Percentiles rank a stretch among this genome's conserved stretches.
Conservation (phyloP, 2,113 vertebrate genomes). For the Upupa epops region DNA sequence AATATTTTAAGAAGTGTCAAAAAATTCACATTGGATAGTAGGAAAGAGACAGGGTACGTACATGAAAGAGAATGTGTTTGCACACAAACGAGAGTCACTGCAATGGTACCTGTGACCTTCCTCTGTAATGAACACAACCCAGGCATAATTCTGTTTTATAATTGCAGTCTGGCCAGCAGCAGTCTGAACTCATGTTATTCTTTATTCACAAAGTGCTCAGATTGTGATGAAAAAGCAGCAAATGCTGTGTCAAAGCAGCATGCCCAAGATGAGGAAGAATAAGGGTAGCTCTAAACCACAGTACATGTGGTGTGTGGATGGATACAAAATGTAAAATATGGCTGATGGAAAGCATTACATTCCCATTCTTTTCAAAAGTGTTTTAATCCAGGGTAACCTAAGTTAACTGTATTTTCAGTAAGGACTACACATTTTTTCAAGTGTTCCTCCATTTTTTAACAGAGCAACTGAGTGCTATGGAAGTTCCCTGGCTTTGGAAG, state of each 20-base stretch:
- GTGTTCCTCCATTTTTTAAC: background rate
- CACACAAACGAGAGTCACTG: slow-evolving; percentile 14
- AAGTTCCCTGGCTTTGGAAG: background rate
- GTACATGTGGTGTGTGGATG: background rate
- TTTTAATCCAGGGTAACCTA: background rate
- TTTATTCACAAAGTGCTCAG: background rate
- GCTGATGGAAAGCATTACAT: background rate
- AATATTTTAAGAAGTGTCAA: slow-evolving; percentile 18
- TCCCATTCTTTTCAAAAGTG: background rate
- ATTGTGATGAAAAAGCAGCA: background rate
- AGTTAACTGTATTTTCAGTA: background rate
- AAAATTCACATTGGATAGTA: background rate
- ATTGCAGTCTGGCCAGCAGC: slow-evolving; percentile 20
- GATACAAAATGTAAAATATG: background rate
- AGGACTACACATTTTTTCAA: background rate
- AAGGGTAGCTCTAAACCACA: background rate
- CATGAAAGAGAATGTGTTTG: slow-evolving; percentile 29
- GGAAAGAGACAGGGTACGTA: background rate
- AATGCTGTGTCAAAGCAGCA: background rate
- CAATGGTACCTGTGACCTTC: slow-evolving; percentile 49
- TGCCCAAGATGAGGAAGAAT: background rate
- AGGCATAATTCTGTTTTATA: background rate
- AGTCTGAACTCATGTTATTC: background rate
- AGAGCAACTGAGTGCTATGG: background rate
- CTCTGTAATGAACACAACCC: background rate